Base-by-base conservation (phyloP, 2,888 invertebrate species). In the Ctenicera cuprea region DNA sequence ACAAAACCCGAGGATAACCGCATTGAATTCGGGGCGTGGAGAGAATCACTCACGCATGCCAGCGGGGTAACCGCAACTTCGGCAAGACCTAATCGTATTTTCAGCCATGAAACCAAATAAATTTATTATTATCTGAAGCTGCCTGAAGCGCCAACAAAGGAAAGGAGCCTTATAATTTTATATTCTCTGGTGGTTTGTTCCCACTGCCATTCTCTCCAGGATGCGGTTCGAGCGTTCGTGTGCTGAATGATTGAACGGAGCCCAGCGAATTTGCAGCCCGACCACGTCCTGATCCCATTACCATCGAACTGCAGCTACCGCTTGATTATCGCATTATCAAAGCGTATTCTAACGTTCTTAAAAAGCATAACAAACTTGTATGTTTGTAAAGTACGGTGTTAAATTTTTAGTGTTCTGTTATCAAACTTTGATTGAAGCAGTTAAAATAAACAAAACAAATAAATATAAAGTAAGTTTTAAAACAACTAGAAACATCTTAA, bases 311-410 rank as follows among this genome's bases (percentile, higher is more conserved):
- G 80, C 81, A 81, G 82, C 81, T 82, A 80, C 81, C 81, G 83
- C 84, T 85, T 85, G 85, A 85, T 85, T 85, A 85, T 85, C 85
- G 85, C 83, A 85, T 85, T 85, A 85, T 85, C 84, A 78, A 81
- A 81, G 83, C 84, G 83, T 85, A 83, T 82, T 85, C 83, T 83
- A 82, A 83, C 83, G 82, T 84, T 83, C 83, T 84, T 84, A 84
- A 83, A 80, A 78, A 72, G 77, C 79, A 81, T 82, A 83, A 83
- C 83, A 82, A 81, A 82, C 81, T 82, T 82, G 82, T 83, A 82
- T 81, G 26, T 71, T 71, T 1, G 16, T 38, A 67, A 26, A 26
- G 26, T 26, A 26, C 12, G 22, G 37, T 22, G 33, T 33, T 22
- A 18, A 64, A 64, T n/a, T n/a, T 14, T 64, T 18, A 48, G 4